Percentiles rank a stretch among this genome's conserved stretches.
Conservation (phyloP, 2,797 vertebrate species). For the Megaceryle alcyon region DNA sequence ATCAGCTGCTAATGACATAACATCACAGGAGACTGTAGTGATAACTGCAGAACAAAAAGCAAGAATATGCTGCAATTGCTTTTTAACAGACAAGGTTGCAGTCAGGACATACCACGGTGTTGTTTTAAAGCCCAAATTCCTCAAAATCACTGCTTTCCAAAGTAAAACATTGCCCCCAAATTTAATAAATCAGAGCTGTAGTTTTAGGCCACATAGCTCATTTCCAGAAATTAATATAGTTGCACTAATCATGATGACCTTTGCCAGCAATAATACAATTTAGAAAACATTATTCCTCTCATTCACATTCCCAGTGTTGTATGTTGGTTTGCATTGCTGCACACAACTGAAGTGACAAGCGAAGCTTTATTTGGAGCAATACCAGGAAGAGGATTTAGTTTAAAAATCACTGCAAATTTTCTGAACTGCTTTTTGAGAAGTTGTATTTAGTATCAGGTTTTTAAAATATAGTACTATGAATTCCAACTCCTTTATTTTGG, state of each 20-base stretch:
- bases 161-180: neutral
- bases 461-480: neutral
- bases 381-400: neutral
- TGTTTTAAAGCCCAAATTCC: neutral
- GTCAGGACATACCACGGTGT: rapidly evolving
- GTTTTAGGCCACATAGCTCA: neutral
- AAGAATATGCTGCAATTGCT: neutral
- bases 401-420: neutral
- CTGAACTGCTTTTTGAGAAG: neutral
- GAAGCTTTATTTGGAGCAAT: neutral
- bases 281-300: neutral
- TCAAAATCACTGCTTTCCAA: neutral
- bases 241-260: neutral
- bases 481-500: neutral
- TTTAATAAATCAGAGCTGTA: neutral
- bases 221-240: neutral
- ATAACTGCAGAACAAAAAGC: neutral
- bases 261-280: neutral
- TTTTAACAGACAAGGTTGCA: neutral
- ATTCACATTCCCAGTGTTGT: neutral
- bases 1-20: neutral
- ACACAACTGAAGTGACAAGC: neutral
- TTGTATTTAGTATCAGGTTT: neutral
- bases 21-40: neutral
- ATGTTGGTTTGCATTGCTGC: neutral